phyloP scores from a whole-genome alignment of 35 echinoderm and acorn worm genomes.

The Apostichopus parvimensis region DNA sequence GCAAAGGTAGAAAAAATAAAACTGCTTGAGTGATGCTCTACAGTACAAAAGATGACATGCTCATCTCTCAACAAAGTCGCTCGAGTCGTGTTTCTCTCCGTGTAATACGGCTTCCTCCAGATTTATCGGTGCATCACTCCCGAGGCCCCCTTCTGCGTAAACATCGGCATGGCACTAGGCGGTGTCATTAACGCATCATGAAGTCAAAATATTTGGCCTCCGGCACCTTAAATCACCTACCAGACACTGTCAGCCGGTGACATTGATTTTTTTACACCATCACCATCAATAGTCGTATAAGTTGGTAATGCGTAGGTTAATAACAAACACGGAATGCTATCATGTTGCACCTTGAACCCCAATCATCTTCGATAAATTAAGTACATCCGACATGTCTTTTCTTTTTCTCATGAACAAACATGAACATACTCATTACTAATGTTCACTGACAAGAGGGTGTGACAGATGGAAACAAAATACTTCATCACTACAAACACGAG shows the following conservation, averaged over 20 bases:
- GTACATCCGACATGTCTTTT: background rate
- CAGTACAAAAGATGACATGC: background rate
- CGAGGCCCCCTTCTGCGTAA: conserved; percentile 15
- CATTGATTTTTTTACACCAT: conserved; percentile 9
- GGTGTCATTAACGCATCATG: background rate
- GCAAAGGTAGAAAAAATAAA: background rate
- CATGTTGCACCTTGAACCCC: background rate
- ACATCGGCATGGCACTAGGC: conserved; percentile 18
- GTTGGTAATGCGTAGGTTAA: background rate
- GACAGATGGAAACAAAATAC: no score
- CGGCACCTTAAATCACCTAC: conserved; percentile 35
- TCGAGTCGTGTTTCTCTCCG: background rate
- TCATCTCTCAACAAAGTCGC: background rate
- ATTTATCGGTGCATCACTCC: conserved; percentile 15
- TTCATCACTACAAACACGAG: no score
- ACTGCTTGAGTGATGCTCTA: background rate
- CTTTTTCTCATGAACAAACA: background rate
- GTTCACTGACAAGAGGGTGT: no score
- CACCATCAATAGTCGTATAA: conserved; percentile 22
- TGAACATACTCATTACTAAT: no score
- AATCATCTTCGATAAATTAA: background rate
- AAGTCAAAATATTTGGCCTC: conserved; percentile 44
- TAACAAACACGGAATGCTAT: background rate
- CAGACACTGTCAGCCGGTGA: conserved; percentile 4
- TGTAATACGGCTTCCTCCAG: background rate